A percentile compares a stretch with the other conserved stretches of the same genome.
Conservation (phyloP, 1,140 invertebrate species). For the Aphaenogaster rudis region DNA sequence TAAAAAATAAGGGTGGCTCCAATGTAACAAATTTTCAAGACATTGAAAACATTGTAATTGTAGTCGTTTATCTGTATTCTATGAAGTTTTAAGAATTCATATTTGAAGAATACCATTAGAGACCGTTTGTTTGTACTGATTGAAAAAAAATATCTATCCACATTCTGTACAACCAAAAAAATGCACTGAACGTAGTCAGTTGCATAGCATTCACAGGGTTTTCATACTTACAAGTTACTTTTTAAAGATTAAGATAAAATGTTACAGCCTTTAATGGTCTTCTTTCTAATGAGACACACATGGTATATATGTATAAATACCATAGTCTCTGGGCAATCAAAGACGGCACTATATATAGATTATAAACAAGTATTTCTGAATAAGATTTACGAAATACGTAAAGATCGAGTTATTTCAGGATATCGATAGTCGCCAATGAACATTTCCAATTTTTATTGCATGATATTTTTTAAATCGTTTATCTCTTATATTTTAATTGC, state of each 20-base stretch:
- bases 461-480: conserved; percentile 18
- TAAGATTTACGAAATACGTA: conserved; percentile 65
- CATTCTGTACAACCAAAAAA: conserved; percentile 75
- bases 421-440: conserved; percentile 3
- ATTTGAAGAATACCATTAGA: conserved; percentile 54
- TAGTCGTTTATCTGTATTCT: background rate
- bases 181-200: conserved; percentile 75
- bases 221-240: conserved; percentile 75
- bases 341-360: conserved; percentile 73
- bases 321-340: conserved; percentile 75
- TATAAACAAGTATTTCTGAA: conserved; percentile 68
- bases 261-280: conserved; percentile 75
- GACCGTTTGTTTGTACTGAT: conserved; percentile 69
- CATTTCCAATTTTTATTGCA: conserved; percentile 19
- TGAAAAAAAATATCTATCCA: conserved; percentile 66
- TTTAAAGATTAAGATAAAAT: conserved; percentile 74
- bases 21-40: background rate
- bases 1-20: background rate
- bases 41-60: background rate
- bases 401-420: conserved; percentile 61
- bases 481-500: conserved; percentile 45
- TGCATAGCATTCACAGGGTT: conserved; percentile 78
- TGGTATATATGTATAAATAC: conserved; percentile 44
- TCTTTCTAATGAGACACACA: conserved; percentile 71
- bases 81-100: conserved; percentile 51